Percentiles rank a stretch among this genome's conserved stretches.
Evolutionary conservation across 1,140 invertebrate genomes (phyloP).

Genomic region (Mylabris phalerata): DNA sequence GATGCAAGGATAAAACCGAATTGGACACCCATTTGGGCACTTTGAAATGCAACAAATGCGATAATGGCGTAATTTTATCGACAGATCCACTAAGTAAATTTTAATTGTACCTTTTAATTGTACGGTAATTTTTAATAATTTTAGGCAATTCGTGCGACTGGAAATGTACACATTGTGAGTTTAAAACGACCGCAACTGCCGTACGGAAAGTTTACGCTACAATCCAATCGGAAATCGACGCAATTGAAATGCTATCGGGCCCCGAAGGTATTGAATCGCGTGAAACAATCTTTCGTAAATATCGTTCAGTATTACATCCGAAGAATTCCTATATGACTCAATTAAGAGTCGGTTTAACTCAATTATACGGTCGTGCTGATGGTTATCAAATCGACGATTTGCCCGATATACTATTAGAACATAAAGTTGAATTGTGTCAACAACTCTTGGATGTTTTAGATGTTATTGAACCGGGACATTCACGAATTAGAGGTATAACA

Average conservation of each 20-base stretch:
- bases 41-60: conserved; percentile 67
- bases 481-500: conserved; percentile 66
- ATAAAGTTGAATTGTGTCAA: conserved; percentile 66
- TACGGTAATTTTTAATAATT: conserved; percentile 16
- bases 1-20: conserved; percentile 70
- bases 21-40: conserved; percentile 68
- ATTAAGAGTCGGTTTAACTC: conserved; percentile 58
- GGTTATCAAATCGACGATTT: conserved; percentile 66
- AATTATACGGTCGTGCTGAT: conserved; percentile 67
- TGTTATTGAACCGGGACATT: conserved; percentile 66
- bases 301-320: conserved; percentile 60
- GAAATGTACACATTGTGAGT: conserved; percentile 67
- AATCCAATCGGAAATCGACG: conserved; percentile 56
- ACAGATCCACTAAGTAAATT: conserved; percentile 58
- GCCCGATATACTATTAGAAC: conserved; percentile 61
- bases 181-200: conserved; percentile 50
- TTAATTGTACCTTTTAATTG: not conserved
- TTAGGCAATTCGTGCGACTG: conserved; percentile 54
- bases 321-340: conserved; percentile 60
- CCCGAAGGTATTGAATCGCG: conserved; percentile 42
- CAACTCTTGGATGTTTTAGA: conserved; percentile 61
- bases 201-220: conserved; percentile 52
- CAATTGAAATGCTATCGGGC: conserved; percentile 43
- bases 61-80: conserved; percentile 59
- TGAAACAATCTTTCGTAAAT: conserved; percentile 52